Evolutionary conservation across 2,113 vertebrate genomes (phyloP).

Genomic region (Capra hircus): DNA sequence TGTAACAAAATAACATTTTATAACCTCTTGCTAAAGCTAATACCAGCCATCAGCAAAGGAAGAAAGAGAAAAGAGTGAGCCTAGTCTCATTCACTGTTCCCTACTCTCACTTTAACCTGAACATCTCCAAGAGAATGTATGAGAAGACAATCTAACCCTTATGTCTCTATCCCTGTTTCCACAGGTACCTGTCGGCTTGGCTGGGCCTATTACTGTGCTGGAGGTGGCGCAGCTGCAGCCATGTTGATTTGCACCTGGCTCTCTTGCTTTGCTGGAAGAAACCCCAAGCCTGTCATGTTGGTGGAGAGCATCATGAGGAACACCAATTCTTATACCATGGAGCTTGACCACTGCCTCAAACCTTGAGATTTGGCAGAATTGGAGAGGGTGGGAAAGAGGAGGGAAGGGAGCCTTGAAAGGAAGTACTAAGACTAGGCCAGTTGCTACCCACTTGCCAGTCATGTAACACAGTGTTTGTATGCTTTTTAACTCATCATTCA

Average conservation of each 20-base stretch:
- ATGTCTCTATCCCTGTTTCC: conserved; percentile 27
- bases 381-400: not conserved
- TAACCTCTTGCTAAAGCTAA: conserved; percentile 6
- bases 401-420: not conserved
- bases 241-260: conserved; percentile 76
- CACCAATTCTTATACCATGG: conserved; percentile 63
- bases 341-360: conserved; percentile 62
- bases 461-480: not conserved
- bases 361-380: conserved; percentile 40
- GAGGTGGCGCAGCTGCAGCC: conserved; percentile 72
- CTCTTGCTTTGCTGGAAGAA: conserved; percentile 75
- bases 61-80: not conserved
- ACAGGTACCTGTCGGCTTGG: conserved; percentile 74
- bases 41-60: not conserved
- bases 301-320: conserved; percentile 60
- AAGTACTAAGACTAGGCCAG: not conserved
- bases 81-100: not conserved
- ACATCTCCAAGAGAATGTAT: not conserved
- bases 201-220: conserved; percentile 76
- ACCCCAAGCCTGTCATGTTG: conserved; percentile 61
- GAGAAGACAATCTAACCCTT: not conserved
- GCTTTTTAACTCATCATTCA: not conserved
- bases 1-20: conserved; percentile 12
- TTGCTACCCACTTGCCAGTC: not conserved
- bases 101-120: not conserved